phyloP scores from a whole-genome alignment of 2,797 vertebrate genomes.

The Sarcoramphus papa region DNA sequence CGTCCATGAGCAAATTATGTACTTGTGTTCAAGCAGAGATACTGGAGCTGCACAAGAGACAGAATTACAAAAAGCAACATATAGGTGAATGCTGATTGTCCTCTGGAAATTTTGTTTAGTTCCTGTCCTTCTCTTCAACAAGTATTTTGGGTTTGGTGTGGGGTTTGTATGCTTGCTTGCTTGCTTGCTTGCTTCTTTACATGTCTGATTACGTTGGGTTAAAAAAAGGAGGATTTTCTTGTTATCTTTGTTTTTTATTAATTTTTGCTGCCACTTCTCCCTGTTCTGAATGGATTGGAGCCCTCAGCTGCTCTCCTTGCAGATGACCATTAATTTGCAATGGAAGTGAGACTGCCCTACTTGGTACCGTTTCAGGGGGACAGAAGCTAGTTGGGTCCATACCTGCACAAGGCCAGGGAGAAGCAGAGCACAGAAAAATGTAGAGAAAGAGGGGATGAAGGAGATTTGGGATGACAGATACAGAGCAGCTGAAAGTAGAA shows the following conservation, averaged over 20 bases:
- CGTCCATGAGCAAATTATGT: rapidly evolving
- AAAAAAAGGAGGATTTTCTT: background rate
- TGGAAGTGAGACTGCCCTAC: background rate
- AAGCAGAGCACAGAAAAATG: background rate
- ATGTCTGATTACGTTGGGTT: background rate
- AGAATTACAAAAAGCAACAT: background rate
- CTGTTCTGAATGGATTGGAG: background rate
- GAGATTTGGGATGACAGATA: background rate
- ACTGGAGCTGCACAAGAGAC: background rate
- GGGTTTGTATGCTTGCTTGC: background rate
- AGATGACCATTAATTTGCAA: background rate
- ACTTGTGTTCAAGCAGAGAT: background rate
- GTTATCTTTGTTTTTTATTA: background rate
- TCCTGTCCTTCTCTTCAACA: background rate
- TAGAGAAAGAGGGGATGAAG: background rate
- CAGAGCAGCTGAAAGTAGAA: background rate
- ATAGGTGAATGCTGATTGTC: background rate
- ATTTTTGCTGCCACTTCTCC: background rate
- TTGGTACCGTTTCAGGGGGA: background rate
- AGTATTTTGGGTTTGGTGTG: background rate
- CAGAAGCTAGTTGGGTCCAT: background rate
- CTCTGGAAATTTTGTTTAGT: background rate
- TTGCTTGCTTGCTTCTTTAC: background rate
- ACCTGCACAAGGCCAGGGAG: background rate
- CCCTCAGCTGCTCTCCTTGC: background rate